Evolutionary conservation across 2,797 vertebrate species (phyloP).

Genomic region (Ambastaia sidthimunki): DNA sequence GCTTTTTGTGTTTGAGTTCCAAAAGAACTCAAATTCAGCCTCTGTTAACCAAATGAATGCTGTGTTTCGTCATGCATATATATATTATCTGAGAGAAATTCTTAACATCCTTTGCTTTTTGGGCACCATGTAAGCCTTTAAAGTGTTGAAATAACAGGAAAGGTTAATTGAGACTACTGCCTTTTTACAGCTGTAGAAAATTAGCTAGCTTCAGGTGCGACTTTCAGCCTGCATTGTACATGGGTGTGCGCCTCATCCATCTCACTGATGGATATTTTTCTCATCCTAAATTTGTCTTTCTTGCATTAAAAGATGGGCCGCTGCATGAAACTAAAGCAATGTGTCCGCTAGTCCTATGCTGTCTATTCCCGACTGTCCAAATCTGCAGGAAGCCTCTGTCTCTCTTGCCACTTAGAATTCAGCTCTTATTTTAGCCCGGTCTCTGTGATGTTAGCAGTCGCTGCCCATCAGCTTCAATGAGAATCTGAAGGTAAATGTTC

Average conservation of each 20-base stretch:
- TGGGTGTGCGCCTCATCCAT: not conserved
- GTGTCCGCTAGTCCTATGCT: conserved; percentile 21
- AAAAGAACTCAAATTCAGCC: conserved; percentile 49
- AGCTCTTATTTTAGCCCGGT: conserved; percentile 38
- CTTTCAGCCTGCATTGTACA: conserved; percentile 11
- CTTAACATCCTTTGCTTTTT: conserved; percentile 39
- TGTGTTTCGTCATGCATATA: conserved; percentile 2
- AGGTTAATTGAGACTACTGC: not conserved
- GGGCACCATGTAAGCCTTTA: conserved; percentile 40
- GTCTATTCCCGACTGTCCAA: conserved; percentile 23
- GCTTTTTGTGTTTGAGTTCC: conserved; percentile 72
- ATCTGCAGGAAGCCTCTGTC: conserved; percentile 26
- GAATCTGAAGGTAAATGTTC: conserved; percentile 42
- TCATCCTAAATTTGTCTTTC: not conserved
- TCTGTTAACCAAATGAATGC: conserved; percentile 23
- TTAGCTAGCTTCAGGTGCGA: not conserved
- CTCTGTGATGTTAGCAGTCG: conserved; percentile 27
- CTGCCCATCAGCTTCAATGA: conserved; percentile 42
- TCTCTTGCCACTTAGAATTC: conserved; percentile 33
- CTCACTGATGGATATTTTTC: not conserved
- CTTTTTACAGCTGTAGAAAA: not conserved
- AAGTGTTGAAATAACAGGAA: conserved; percentile 38
- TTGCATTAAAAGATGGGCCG: not conserved
- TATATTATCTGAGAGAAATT: conserved; percentile 30
- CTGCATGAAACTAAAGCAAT: conserved; percentile 15